phyloP scores from a whole-genome alignment of 2,797 vertebrate species.

The Tauraco hartlaubi region DNA sequence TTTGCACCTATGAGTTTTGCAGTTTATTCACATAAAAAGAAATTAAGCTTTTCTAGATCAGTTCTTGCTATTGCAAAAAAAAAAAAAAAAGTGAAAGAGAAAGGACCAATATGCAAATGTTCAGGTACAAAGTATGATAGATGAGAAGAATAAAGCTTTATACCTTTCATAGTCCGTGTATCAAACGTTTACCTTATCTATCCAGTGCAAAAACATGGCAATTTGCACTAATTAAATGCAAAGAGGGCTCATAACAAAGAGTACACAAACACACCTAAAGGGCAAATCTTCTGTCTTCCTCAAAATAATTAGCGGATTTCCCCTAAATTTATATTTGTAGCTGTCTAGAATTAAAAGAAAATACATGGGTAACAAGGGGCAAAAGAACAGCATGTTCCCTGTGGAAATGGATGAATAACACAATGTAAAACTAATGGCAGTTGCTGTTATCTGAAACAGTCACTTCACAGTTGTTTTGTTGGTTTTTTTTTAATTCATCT shows the following conservation, averaged over 20 bases:
- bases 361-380: background rate
- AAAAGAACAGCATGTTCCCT: background rate
- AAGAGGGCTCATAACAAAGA: background rate
- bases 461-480: background rate
- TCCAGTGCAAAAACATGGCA: background rate
- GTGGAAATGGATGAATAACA: background rate
- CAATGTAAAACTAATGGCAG: background rate
- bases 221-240: background rate
- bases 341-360: background rate
- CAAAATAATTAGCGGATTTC: background rate
- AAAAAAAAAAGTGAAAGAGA: rapidly evolving
- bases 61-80: background rate
- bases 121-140: background rate
- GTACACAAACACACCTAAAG: background rate
- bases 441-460: background rate
- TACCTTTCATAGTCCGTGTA: background rate
- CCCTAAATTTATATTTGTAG: background rate
- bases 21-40: background rate
- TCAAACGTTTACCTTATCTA: background rate
- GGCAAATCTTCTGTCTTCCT: background rate
- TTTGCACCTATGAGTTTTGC: background rate
- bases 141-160: background rate
- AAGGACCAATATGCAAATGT: background rate
- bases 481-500: background rate
- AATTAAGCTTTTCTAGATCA: background rate